These are phyloP conservation scores for Cyclina sinensis DNA, from an alignment of 1,140 invertebrate species.

Conservation along the genomic window DNA sequence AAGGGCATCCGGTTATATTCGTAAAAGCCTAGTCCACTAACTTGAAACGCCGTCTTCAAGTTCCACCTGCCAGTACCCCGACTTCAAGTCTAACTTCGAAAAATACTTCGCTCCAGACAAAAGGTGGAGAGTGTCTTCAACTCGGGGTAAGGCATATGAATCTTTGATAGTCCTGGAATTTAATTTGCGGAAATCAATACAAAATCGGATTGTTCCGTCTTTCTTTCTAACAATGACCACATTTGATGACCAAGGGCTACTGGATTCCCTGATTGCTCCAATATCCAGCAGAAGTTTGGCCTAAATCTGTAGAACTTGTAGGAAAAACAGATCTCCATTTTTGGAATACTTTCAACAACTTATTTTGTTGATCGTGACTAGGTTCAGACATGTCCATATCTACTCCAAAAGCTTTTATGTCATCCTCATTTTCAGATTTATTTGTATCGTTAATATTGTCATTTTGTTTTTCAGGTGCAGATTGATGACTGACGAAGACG, in stretches of 20 bases:
- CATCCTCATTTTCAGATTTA: neutral
- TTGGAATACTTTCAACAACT: neutral
- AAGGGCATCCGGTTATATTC: conserved; percentile 27
- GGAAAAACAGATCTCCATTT: conserved; percentile 63
- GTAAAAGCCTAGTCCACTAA: conserved; percentile 12
- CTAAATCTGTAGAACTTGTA: conserved; percentile 58
- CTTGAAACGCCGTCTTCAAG: conserved; percentile 32
- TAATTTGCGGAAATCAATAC: conserved; percentile 14
- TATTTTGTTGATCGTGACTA: neutral
- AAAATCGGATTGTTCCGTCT: conserved; percentile 38
- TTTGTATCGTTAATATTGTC: neutral
- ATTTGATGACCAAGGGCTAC: conserved; percentile 33
- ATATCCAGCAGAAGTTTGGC: conserved; percentile 57
- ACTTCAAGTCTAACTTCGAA: conserved; percentile 9
- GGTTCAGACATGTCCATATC: no score
- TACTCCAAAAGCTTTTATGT: no score
- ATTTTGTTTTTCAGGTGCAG: neutral
- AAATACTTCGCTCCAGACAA: neutral
- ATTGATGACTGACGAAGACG: neutral
- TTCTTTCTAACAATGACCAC: conserved; percentile 46
- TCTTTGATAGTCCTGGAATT: conserved; percentile 20
- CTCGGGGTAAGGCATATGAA: neutral
- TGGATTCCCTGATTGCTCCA: conserved; percentile 35
- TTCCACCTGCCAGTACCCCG: neutral
- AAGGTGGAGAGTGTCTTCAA: neutral